Conservation (phyloP, 2,888 invertebrate species). For the Caenorhabditis sp. region DNA sequence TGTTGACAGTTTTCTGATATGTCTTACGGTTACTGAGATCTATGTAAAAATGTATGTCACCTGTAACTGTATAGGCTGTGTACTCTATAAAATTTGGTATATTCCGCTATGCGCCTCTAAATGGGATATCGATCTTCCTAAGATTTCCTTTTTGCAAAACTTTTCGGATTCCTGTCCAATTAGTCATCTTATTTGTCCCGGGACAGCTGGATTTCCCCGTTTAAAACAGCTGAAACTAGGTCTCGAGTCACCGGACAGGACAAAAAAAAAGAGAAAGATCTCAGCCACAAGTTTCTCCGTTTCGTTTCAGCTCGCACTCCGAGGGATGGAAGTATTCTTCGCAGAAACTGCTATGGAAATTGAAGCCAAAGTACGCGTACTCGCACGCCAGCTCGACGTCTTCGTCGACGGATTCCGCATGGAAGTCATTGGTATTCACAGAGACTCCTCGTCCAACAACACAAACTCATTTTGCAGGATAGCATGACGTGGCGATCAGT, state of each 20-base stretch:
- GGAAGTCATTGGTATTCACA: conserved; percentile 66
- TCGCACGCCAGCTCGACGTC: conserved; percentile 69
- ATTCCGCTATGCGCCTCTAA: no score
- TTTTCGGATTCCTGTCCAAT: conserved; percentile 12
- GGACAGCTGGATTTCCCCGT: conserved; percentile 18
- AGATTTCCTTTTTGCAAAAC: no score
- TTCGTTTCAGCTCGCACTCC: conserved; percentile 65
- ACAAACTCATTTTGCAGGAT: conserved; percentile 63
- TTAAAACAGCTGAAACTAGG: conserved; percentile 7
- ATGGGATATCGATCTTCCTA: no score
- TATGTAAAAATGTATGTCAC: no score
- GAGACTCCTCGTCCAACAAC: no score
- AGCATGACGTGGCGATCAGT: conserved; percentile 71
- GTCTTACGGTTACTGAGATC: no score
- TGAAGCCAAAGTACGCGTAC: conserved; percentile 67
- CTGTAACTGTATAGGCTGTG: no score
- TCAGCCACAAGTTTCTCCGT: no score
- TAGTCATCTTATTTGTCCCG: conserved; percentile 25
- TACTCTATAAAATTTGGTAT: no score
- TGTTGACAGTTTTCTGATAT: no score
- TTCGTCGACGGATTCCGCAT: conserved; percentile 72
- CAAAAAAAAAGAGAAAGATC: no score
- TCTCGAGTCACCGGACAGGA: no score
- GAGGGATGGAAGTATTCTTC: conserved; percentile 74
- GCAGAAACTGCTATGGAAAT: conserved; percentile 70